Base-by-base conservation (phyloP, 1,140 invertebrate species). In the Drusus annulatus region DNA sequence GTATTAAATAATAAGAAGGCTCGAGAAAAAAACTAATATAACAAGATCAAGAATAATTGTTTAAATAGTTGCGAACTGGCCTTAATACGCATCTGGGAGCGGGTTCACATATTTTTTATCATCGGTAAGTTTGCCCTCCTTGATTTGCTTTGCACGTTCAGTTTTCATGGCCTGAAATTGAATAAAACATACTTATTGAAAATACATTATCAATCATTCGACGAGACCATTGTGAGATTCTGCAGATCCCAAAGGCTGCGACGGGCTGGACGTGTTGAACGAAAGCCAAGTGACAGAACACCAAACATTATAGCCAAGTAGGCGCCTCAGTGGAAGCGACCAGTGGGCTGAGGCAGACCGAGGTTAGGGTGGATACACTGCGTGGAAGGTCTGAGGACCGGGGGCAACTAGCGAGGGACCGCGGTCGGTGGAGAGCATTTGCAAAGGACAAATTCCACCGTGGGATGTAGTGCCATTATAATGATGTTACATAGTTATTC, bases 71-170 rank as follows among this genome's bases (percentile, higher is more conserved):
- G 5, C 5, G 8, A 2, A 36, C 5, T 17, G 15, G 0, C 19
- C 23, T 65, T 85, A 89, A 76, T 82, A 89, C 81, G 87, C 86
- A 83, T 89, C 88, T 28, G 87, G 60, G 79, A 69, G 86, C 2
- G 88, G 88, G 28, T 50, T 84, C 6, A 86, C 81, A 84, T 87
- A 90, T 84, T 86, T 85, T 0, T 86, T 81, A 80, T 89, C 88
- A 65, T 86, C 87, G 25, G 84, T 89, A 17, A 88, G 84, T 83
- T 85, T 88, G 63, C 87, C 87, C 79, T 85, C 86, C 17, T 87
- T 84, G 31, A 87, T 86, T 83, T 93, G 92, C 45, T 89, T 88
- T 4, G 89, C 82, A 10, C 92, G 88, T 86, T 94, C 93, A 2
- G 81, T 80, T 52, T 86, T 82, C 91, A 94, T 92, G 15, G 89